Conservation (phyloP, 2,797 vertebrate genomes). For the Cygnus olor region DNA sequence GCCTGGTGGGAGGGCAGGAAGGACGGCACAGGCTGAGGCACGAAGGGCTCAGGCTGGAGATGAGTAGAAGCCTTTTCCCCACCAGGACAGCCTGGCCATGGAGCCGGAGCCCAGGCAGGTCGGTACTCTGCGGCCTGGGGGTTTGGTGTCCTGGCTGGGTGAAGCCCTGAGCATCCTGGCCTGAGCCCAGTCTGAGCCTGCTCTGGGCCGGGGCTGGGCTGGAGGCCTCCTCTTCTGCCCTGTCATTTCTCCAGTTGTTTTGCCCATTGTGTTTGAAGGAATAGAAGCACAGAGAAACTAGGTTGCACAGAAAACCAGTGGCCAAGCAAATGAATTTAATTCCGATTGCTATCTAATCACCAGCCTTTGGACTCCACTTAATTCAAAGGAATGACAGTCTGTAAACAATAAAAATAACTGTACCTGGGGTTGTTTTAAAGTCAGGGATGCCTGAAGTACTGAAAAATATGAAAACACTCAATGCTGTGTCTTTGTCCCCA, state of each 20-base stretch:
- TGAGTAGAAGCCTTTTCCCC: not conserved
- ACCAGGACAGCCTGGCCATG: accelerated
- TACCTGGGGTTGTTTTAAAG: not conserved
- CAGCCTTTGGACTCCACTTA: not conserved
- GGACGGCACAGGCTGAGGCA: not conserved
- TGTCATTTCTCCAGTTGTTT: not conserved
- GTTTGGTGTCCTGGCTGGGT: accelerated
- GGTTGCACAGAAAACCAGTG: not conserved
- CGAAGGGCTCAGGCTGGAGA: accelerated
- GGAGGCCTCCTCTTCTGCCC: not conserved
- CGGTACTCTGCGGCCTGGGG: accelerated
- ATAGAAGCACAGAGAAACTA: not conserved
- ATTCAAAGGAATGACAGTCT: not conserved
- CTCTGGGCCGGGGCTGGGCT: not conserved
- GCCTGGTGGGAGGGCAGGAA: accelerated
- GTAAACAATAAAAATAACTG: not conserved
- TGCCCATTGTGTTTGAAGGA: not conserved
- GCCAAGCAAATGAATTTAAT: not conserved
- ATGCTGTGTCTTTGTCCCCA: not conserved
- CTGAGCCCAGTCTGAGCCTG: not conserved
- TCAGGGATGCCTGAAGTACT: not conserved
- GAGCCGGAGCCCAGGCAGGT: accelerated
- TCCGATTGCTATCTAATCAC: not conserved
- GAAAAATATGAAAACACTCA: not conserved
- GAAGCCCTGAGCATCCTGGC: not conserved